Percentiles rank a stretch among this genome's conserved stretches.
Conservation (phyloP, 1,140 invertebrate species). For the Pogonomyrmex californicus region DNA sequence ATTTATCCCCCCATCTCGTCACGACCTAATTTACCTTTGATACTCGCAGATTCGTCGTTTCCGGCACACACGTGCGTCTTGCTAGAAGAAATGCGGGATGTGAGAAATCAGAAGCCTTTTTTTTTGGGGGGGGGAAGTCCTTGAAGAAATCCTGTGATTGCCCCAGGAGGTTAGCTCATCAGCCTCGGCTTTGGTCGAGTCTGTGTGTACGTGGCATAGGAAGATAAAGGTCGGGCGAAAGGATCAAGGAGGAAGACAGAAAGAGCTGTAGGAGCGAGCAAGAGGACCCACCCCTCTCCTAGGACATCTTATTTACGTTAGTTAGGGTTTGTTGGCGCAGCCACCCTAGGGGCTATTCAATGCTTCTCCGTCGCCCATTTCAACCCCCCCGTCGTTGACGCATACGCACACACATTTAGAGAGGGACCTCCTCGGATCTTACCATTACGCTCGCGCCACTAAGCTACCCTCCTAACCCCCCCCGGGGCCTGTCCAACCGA, state of each 20-base stretch:
- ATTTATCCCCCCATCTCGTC: no score
- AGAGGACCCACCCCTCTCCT: slow-evolving; percentile 68
- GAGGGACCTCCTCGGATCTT: slow-evolving; percentile 50
- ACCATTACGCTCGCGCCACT: slow-evolving; percentile 57
- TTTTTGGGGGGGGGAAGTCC: background rate
- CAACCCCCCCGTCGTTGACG: slow-evolving; percentile 44
- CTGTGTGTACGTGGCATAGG: background rate
- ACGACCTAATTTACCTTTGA: background rate
- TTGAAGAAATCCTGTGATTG: slow-evolving; percentile 76
- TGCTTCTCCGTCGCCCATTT: slow-evolving; percentile 57
- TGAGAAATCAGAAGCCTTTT: slow-evolving; percentile 3
- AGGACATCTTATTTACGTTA: slow-evolving; percentile 87
- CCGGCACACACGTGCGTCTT: background rate
- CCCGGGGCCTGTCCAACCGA: slow-evolving; percentile 13
- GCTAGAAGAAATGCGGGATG: background rate
- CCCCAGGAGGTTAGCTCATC: slow-evolving; percentile 70
- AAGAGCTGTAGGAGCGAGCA: slow-evolving; percentile 9
- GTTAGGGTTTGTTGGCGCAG: slow-evolving; percentile 86
- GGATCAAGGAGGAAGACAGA: background rate
- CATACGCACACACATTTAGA: slow-evolving; percentile 59
- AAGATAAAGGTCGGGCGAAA: slow-evolving; percentile 51
- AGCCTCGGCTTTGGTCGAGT: slow-evolving; percentile 64
- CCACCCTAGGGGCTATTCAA: slow-evolving; percentile 84
- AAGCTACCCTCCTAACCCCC: slow-evolving; percentile 33
- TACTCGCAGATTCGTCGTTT: slow-evolving; percentile 55